Conservation (phyloP, 2,113 vertebrate genomes). For the Chrysochloris asiatica region DNA sequence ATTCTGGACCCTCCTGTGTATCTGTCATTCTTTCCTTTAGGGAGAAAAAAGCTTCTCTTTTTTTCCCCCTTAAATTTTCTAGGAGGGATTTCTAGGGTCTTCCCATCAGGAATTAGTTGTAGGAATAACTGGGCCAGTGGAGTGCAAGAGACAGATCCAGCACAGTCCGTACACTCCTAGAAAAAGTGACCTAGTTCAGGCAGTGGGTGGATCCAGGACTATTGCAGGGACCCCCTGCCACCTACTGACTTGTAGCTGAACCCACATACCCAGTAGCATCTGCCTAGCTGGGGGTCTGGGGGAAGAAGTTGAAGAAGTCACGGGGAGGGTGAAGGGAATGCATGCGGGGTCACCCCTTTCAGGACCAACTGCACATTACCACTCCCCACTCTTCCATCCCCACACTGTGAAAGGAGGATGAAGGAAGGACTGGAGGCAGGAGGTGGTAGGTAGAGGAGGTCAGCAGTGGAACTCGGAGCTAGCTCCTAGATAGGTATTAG, state of each 20-base stretch:
- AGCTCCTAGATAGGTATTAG: slow-evolving; percentile 36
- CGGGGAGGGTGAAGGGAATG: background rate
- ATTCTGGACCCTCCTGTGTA: background rate
- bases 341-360: background rate
- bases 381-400: background rate
- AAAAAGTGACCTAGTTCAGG: slow-evolving; percentile 70
- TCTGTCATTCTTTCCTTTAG: background rate
- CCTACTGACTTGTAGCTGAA: slow-evolving; percentile 76
- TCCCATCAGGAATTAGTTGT: slow-evolving; percentile 63
- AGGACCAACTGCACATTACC: background rate
- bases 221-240: slow-evolving; percentile 80
- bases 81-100: slow-evolving; percentile 57
- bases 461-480: slow-evolving; percentile 64
- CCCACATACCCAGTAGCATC: slow-evolving; percentile 52
- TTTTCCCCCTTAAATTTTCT: slow-evolving; percentile 59
- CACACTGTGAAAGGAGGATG: background rate
- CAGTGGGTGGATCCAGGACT: slow-evolving; percentile 29
- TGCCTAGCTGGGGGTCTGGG: background rate
- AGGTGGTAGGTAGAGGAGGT: background rate
- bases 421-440: background rate
- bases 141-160: background rate
- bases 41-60: background rate
- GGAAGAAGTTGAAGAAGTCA: background rate
- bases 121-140: slow-evolving; percentile 65
- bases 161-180: background rate